These are phyloP conservation scores for Leptatherina wallacei DNA, from an alignment of 2,797 vertebrate genomes.

Conservation along the genomic window DNA sequence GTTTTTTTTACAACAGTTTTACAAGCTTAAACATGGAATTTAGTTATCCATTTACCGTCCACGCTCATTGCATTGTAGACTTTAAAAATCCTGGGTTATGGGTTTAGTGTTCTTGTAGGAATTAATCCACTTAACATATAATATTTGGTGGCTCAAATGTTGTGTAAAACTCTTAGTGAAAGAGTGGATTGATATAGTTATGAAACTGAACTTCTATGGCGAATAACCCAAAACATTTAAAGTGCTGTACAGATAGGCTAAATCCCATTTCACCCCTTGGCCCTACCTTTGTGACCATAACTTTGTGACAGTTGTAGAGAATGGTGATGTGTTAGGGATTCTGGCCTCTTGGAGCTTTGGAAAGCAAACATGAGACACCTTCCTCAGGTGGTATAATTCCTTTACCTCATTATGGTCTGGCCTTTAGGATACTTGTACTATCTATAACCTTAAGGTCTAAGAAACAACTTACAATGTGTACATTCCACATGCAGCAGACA, in stretches of 20 bases:
- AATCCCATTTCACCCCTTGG: no score
- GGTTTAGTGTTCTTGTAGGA: background rate
- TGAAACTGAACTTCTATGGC: background rate
- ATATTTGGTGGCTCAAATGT: slow-evolving; percentile 5
- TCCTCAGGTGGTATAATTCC: background rate
- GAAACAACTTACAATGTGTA: background rate
- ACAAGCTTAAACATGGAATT: background rate
- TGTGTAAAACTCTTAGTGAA: slow-evolving; percentile 1
- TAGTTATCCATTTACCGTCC: background rate
- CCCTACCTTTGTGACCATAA: background rate
- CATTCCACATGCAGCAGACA: background rate
- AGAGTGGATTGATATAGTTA: background rate
- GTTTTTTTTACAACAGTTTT: background rate
- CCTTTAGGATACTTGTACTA: background rate
- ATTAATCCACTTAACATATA: background rate
- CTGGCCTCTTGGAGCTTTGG: slow-evolving; percentile 3
- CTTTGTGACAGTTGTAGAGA: background rate
- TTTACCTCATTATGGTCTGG: background rate
- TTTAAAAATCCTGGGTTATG: background rate
- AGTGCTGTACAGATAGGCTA: background rate
- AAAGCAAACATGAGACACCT: background rate
- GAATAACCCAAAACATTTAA: background rate
- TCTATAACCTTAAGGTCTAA: slow-evolving; percentile 6
- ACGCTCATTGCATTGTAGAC: background rate
- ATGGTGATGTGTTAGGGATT: slow-evolving; percentile 12